These are phyloP conservation scores for Phalloptychus januarius DNA, from an alignment of 2,797 vertebrate species.

Conservation along the genomic window DNA sequence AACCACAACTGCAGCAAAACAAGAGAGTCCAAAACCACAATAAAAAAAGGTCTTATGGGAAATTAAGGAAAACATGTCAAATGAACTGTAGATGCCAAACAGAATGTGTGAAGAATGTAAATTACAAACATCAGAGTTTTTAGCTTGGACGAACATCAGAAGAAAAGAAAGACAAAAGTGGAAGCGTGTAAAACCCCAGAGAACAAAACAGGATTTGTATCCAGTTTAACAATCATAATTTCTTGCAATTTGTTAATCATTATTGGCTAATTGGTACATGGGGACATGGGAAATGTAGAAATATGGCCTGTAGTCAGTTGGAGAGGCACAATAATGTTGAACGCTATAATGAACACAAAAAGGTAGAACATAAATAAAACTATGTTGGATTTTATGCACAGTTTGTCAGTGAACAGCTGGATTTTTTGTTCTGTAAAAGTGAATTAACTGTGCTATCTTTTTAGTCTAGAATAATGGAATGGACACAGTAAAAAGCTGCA, in stretches of 20 bases:
- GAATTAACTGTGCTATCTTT: not conserved
- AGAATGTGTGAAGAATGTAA: conserved; percentile 49
- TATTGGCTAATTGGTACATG: conserved; percentile 27
- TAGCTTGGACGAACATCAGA: conserved; percentile 55
- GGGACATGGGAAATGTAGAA: conserved; percentile 37
- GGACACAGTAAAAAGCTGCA: not conserved
- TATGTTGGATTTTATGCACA: conserved; percentile 10
- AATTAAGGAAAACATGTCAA: conserved; percentile 53
- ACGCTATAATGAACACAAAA: conserved; percentile 31
- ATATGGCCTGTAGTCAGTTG: conserved; percentile 30
- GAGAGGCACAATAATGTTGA: conserved; percentile 39
- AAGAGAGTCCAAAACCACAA: not conserved
- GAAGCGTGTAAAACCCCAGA: conserved; percentile 26
- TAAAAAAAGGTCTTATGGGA: conserved; percentile 34
- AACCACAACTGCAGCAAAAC: conserved; percentile 9
- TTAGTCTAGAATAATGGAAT: not conserved
- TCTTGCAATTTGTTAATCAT: conserved; percentile 17
- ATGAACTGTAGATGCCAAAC: conserved; percentile 34
- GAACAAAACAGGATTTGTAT: conserved; percentile 37
- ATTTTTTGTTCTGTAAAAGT: not conserved
- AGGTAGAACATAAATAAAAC: conserved; percentile 20
- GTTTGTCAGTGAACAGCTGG: conserved; percentile 9
- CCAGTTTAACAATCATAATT: conserved; percentile 16
- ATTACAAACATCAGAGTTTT: conserved; percentile 62
- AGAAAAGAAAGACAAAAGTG: conserved; percentile 39